A percentile compares a stretch with the other conserved stretches of the same genome.
phyloP scores from a whole-genome alignment of 1,140 invertebrate genomes.

The Microplitis demolitor region DNA sequence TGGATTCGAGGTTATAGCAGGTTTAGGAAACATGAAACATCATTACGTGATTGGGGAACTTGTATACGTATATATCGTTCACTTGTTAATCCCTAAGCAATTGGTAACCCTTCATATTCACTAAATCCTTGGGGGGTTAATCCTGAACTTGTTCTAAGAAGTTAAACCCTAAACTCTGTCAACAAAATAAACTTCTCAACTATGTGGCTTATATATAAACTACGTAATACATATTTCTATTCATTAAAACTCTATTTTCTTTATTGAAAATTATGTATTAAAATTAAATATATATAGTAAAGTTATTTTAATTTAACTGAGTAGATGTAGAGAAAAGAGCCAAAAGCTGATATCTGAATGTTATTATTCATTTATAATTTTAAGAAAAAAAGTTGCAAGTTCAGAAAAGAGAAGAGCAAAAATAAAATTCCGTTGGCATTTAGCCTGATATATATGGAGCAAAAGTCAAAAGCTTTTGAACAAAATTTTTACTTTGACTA shows the following conservation, averaged over 20 bases:
- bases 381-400: background rate
- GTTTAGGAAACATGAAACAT: constrained; percentile 12
- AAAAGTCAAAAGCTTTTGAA: background rate
- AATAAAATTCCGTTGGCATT: background rate
- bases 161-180: too few relatives aligned
- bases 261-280: too few relatives aligned
- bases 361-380: background rate
- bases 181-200: too few relatives aligned
- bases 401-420: background rate
- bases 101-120: constrained; percentile 2
- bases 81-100: constrained; percentile 18
- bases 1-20: background rate
- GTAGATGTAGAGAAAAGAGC: background rate
- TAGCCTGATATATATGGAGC: background rate
- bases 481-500: background rate
- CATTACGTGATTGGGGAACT: constrained; percentile 17
- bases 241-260: too few relatives aligned
- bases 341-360: background rate
- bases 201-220: too few relatives aligned
- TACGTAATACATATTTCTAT: too few relatives aligned
- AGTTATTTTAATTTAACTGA: background rate
- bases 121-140: too few relatives aligned
- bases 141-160: too few relatives aligned
- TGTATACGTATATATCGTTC: background rate
- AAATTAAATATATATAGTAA: background rate